Evolutionary conservation across 1,140 invertebrate genomes (phyloP).

Genomic region (Maconellicoccus hirsutus): DNA sequence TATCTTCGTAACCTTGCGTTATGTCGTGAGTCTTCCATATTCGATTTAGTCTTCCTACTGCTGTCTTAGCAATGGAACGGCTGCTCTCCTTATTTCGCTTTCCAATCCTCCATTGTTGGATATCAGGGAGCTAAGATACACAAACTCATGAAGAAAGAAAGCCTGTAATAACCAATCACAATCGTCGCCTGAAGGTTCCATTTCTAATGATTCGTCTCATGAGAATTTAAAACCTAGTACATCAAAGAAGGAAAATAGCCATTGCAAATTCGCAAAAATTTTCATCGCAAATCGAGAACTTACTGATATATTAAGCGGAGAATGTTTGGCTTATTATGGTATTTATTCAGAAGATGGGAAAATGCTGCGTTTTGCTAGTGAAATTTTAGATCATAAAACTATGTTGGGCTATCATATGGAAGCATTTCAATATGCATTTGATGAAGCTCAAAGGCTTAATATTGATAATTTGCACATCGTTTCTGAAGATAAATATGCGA

Average conservation of each 20-base stretch:
- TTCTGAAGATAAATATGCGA: background rate
- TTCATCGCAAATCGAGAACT: background rate
- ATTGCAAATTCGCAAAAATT: background rate
- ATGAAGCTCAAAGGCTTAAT: no score
- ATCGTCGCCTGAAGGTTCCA: no score
- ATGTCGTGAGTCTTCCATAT: constrained; percentile 15
- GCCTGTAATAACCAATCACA: no score
- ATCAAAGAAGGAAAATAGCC: no score
- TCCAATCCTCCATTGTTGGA: background rate
- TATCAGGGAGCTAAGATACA: constrained; percentile 15
- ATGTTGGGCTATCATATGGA: background rate
- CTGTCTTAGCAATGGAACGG: constrained; percentile 9
- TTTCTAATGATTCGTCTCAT: no score
- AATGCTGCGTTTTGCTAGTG: background rate
- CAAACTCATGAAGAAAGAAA: no score
- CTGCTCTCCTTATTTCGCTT: background rate
- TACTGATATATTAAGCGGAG: background rate
- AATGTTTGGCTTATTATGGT: background rate
- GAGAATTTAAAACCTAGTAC: no score
- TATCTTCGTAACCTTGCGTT: background rate
- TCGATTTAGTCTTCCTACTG: constrained; percentile 10
- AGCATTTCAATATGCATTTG: no score
- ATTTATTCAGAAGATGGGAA: background rate
- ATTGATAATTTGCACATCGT: background rate
- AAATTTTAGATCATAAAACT: background rate